Evolutionary conservation across 2,113 vertebrate species (phyloP).

Genomic region (Ceuthmochares aereus): DNA sequence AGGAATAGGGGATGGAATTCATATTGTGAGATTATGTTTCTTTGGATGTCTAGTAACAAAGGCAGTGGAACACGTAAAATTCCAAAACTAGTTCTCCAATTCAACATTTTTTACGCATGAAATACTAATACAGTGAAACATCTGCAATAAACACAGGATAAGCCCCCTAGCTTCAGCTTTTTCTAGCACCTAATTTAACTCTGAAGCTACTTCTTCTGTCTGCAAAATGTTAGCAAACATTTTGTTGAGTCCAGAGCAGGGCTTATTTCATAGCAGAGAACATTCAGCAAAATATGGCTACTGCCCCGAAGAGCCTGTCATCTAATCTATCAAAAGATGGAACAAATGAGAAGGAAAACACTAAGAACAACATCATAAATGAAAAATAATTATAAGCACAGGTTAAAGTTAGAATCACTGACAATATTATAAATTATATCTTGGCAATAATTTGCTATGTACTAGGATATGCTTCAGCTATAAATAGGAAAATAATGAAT

Average conservation of each 20-base stretch:
- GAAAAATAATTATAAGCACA: neutral
- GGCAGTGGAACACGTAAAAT: neutral
- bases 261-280: neutral
- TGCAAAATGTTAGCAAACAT: neutral
- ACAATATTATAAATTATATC: neutral
- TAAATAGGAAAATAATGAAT: slow-evolving; percentile 30
- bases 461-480: neutral
- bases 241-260: neutral
- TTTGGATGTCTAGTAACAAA: neutral
- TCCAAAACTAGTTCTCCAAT: rapidly evolving
- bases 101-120: neutral
- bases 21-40: neutral
- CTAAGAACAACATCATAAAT: neutral
- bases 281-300: neutral
- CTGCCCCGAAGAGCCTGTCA: neutral
- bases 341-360: neutral
- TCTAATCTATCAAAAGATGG: neutral
- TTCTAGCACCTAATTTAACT: neutral
- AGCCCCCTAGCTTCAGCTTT: neutral
- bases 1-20: neutral
- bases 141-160: neutral
- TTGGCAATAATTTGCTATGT: neutral
- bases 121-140: neutral
- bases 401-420: neutral
- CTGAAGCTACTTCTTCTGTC: neutral